phyloP scores from a whole-genome alignment of 2,888 invertebrate genomes.

The Trichopoda pennipes region DNA sequence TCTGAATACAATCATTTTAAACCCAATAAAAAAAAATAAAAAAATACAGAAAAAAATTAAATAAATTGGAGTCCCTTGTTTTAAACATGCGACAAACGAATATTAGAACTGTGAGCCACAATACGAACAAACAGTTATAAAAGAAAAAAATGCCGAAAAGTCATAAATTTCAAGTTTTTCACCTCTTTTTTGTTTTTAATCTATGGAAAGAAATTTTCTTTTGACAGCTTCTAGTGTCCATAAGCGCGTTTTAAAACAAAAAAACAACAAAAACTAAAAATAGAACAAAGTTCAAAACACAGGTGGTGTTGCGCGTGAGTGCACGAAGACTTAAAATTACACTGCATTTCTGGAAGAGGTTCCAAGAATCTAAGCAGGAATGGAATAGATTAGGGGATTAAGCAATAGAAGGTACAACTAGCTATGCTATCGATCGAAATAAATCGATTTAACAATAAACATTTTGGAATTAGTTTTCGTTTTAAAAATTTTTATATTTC shows the following conservation, averaged over 20 bases:
- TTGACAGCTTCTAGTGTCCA: conserved; percentile 71
- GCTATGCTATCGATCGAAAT: no score
- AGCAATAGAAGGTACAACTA: no score
- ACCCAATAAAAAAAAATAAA: conserved; percentile 36
- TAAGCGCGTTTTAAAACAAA: conserved; percentile 49
- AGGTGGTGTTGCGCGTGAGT: not conserved
- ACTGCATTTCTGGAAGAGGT: not conserved
- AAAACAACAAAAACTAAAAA: conserved; percentile 43
- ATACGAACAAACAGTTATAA: conserved; percentile 20
- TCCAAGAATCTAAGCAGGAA: no score
- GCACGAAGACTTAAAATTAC: not conserved
- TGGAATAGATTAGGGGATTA: no score
- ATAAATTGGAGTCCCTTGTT: conserved; percentile 45
- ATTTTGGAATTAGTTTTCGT: no score
- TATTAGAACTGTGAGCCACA: conserved; percentile 25
- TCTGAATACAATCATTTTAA: conserved; percentile 32
- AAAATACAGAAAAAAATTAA: conserved; percentile 11
- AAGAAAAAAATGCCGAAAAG: conserved; percentile 68
- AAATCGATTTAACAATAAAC: no score
- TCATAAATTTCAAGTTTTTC: conserved; percentile 72
- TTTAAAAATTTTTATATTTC: no score
- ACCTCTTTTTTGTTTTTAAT: conserved; percentile 70
- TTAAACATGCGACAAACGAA: conserved; percentile 28
- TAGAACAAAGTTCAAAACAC: not conserved
- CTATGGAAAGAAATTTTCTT: conserved; percentile 73